Evolutionary conservation across 2,888 invertebrate species (phyloP).

Genomic region (Drosophila buzzatii): DNA sequence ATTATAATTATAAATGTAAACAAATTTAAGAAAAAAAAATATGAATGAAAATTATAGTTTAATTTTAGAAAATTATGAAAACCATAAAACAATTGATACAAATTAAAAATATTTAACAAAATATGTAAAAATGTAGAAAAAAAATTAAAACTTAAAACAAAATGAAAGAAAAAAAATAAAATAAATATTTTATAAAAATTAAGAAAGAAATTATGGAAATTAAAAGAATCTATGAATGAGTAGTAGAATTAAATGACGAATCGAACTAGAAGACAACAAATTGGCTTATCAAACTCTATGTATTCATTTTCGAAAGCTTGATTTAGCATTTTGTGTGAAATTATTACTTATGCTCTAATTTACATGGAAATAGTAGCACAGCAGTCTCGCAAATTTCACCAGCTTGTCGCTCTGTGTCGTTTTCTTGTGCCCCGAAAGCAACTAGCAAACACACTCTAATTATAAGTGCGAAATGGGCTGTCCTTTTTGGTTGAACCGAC

Average conservation of each 20-base stretch:
- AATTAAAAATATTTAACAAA: no score
- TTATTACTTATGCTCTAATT: not conserved
- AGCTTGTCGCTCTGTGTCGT: not conserved
- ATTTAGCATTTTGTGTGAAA: not conserved
- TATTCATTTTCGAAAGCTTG: not conserved
- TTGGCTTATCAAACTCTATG: not conserved
- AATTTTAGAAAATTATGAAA: not conserved
- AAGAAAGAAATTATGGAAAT: not conserved
- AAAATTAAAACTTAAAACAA: not conserved
- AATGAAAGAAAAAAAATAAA: not conserved
- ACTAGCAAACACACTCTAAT: conserved; percentile 45
- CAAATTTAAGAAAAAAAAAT: not conserved
- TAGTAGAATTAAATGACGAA: not conserved
- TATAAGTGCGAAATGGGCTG: conserved; percentile 41
- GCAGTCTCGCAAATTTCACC: conserved; percentile 8
- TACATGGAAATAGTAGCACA: not conserved
- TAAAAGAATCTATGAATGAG: not conserved
- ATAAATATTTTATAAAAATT: not conserved
- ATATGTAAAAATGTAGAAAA: no score
- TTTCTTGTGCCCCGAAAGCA: not conserved
- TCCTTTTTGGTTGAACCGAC: conserved; percentile 29
- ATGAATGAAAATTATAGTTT: not conserved
- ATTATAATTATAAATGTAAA: not conserved
- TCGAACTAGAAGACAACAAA: not conserved
- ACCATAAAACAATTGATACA: not conserved